Evolutionary conservation across 1,140 invertebrate genomes (phyloP).

Genomic region (Drosophila ambigua): DNA sequence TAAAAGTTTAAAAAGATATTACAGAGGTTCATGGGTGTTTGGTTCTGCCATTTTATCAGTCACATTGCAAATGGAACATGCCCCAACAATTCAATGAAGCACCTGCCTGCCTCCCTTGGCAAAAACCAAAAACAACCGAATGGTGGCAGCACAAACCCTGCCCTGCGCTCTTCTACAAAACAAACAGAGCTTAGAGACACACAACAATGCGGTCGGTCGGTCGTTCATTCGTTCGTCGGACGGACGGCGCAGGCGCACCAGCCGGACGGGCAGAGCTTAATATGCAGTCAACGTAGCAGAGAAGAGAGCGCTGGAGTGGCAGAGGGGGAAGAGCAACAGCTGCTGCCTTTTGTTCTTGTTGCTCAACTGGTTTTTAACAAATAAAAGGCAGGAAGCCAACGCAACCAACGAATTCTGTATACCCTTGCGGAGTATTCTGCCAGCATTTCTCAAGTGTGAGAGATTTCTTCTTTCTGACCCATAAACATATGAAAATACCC

Average conservation of each 20-base stretch:
- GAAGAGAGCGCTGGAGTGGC: slow-evolving; percentile 14
- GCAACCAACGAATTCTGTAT: too few species aligned
- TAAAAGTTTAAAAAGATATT: slow-evolving; percentile 31
- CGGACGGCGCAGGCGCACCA: slow-evolving; percentile 37
- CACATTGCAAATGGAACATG: background rate
- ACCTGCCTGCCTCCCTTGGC: slow-evolving; percentile 19
- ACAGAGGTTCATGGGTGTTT: slow-evolving; percentile 28
- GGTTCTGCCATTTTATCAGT: slow-evolving; percentile 7
- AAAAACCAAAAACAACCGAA: slow-evolving; percentile 17
- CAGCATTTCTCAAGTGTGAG: too few species aligned
- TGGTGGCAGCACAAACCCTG: slow-evolving; percentile 11
- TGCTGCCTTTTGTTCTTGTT: slow-evolving; percentile 51
- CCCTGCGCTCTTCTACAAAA: slow-evolving; percentile 35
- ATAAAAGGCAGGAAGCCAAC: slow-evolving; percentile 40
- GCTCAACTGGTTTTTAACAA: slow-evolving; percentile 74
- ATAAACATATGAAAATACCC: too few species aligned
- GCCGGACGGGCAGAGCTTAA: slow-evolving; percentile 54
- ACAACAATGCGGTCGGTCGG: slow-evolving; percentile 35
- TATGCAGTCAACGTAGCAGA: slow-evolving; percentile 69
- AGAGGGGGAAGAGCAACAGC: slow-evolving; percentile 33
- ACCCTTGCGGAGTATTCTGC: too few species aligned
- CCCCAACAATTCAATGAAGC: slow-evolving; percentile 40
- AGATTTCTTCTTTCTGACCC: too few species aligned
- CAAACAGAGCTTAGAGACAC: slow-evolving; percentile 65
- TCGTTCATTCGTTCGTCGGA: background rate